These are phyloP conservation scores for Phenacoccus solenopsis DNA, from an alignment of 1,140 invertebrate genomes.

Conservation along the genomic window DNA sequence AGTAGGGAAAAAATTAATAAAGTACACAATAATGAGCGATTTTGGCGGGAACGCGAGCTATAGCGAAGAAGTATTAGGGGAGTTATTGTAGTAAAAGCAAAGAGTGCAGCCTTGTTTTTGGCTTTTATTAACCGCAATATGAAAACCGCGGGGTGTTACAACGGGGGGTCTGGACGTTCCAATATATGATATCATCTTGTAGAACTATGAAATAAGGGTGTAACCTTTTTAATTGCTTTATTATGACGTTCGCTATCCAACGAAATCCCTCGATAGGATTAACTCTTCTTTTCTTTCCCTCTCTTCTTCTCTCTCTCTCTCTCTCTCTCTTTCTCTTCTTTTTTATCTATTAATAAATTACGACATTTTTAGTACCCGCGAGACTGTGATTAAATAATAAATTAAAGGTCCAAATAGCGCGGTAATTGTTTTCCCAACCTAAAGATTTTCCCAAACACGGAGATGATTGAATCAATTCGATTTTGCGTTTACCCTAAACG, in stretches of 20 bases:
- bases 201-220: background rate
- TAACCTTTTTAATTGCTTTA: constrained; percentile 3
- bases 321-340: too few species aligned
- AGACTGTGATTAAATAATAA: constrained; percentile 3
- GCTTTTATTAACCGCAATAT: constrained; percentile 2
- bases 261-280: background rate
- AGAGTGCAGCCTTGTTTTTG: background rate
- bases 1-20: constrained; percentile 3
- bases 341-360: constrained; percentile 4
- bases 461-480: background rate
- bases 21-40: background rate
- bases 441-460: background rate
- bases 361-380: background rate
- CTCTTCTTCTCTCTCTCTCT: too few species aligned
- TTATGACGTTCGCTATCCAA: background rate
- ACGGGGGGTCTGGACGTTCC: background rate
- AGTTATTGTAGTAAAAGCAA: constrained; percentile 3
- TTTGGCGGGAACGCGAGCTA: background rate
- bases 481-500: background rate
- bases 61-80: background rate
- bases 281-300: background rate
- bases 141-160: background rate
- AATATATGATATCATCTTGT: constrained; percentile 3
- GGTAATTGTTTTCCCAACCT: background rate
- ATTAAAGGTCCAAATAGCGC: background rate